Evolutionary conservation across 2,888 invertebrate genomes (phyloP), one percentile per base, ranked within the genome.

Genomic region (Hemistola chrysoprasaria): DNA sequence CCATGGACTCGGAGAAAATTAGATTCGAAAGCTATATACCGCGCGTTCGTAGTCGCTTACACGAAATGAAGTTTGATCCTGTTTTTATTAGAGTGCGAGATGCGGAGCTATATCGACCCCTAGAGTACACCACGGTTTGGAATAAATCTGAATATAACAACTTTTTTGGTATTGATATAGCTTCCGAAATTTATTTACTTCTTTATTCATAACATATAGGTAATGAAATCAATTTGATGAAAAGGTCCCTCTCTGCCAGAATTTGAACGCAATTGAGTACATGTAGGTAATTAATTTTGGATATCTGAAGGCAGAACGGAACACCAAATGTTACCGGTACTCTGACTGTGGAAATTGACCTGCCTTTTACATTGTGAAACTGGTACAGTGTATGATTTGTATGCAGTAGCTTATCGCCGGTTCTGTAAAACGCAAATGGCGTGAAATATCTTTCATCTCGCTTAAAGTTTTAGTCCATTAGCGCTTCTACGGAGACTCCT

Each of bases 11-110:
- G 56, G 57, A 60, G 67, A 68, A 73, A 78, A 79, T 80, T 78
- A 66, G 71, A 78, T 79, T 71, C 56, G 52, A 71, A 72, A 65
- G 69, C 70, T 71, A 78, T 77, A 71, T 62, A 69, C 65, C 62
- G 62, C 65, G 66, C 67, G 65, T 56, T 65, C 59, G 52, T 55
- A 54, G 59, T 55, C 68, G 65, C 63, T 38, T 61, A 62, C 61
- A 61, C 59, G 54, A 71, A 78, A 78, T 65, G 67, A 72, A 72
- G 71, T 78, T 73, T 71, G 70, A 68, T 70, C 66, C 59, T 59
- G 60, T 66, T 76, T 72, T 71, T 72, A 69, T 65, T 65, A 62
- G 44, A 48, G 47, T 39, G 45, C 46, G 53, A 57, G 62, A 61
- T 47, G 56, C 26, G 47, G 25, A 7, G 26, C 25, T 25, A 34